Conservation (phyloP, 2,797 vertebrate genomes). For the Dallia pectoralis region DNA sequence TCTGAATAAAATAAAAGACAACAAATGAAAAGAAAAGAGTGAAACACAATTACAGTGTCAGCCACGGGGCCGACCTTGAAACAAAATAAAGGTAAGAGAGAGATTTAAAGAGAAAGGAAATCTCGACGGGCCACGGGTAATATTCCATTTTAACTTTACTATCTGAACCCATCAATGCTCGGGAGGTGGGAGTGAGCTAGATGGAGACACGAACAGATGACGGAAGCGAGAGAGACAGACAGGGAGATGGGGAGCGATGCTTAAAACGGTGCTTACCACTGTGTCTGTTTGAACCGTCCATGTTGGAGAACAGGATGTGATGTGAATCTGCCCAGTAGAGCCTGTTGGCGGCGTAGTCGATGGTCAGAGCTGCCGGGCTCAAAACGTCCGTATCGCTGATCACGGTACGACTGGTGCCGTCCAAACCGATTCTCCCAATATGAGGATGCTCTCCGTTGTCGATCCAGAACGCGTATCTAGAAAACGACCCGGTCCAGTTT, state of each 20-base stretch:
- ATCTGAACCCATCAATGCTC: neutral
- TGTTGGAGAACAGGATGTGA: constrained; percentile 82
- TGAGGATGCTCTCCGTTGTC: constrained; percentile 83
- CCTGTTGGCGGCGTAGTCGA: constrained; percentile 83
- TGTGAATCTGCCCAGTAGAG: constrained; percentile 85
- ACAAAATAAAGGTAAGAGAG: too few species aligned
- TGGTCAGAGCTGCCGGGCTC: constrained; percentile 78
- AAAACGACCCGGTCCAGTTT: constrained; percentile 14
- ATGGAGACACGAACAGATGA: neutral
- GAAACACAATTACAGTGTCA: too few species aligned
- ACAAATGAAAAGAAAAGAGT: too few species aligned
- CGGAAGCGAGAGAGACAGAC: neutral
- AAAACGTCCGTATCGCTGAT: constrained; percentile 78
- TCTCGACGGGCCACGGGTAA: too few species aligned
- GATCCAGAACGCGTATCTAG: constrained; percentile 85
- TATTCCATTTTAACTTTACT: too few species aligned
- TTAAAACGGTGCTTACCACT: constrained; percentile 68
- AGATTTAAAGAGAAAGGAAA: too few species aligned
- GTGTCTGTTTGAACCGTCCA: constrained; percentile 78
- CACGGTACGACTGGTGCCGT: constrained; percentile 76
- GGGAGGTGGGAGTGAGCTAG: neutral
- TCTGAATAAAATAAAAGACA: too few species aligned
- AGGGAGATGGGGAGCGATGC: neutral
- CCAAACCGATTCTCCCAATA: constrained; percentile 83
- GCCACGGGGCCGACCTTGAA: too few species aligned